Conservation (phyloP, 2,888 invertebrate genomes). For the Neoitamus cyanurus region DNA sequence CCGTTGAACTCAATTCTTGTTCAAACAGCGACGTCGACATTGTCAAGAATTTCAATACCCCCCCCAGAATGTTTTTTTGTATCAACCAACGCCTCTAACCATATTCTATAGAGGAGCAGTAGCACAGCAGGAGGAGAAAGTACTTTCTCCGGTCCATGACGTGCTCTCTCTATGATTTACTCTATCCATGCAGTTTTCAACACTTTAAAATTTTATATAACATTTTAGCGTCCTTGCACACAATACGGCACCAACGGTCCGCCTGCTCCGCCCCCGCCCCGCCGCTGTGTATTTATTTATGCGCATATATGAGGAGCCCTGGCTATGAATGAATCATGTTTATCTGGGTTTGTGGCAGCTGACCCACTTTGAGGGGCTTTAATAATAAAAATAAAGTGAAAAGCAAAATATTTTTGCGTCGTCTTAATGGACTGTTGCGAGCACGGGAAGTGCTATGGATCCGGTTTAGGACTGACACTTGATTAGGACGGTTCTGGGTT, state of each 20-base stretch:
- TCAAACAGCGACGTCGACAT: neutral
- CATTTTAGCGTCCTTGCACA: neutral
- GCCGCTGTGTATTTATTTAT: neutral
- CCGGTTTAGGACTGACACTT: neutral
- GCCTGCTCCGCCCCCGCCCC: neutral
- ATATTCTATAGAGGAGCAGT: neutral
- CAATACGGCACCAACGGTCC: neutral
- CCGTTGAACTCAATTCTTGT: conserved; percentile 1
- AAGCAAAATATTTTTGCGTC: neutral
- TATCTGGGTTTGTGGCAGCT: neutral
- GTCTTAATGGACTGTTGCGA: neutral
- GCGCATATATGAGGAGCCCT: neutral
- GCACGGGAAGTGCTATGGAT: neutral
- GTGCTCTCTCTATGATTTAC: neutral
- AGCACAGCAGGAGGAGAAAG: neutral
- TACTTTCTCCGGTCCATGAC: neutral
- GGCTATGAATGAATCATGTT: neutral
- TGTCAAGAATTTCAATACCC: neutral
- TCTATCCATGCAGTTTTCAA: neutral
- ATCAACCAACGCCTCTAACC: neutral
- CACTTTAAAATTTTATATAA: neutral
- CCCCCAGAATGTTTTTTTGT: neutral
- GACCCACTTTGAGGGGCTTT: neutral
- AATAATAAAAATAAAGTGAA: neutral
- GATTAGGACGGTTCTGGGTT: neutral